Conservation (phyloP, 2,888 invertebrate genomes). For the Eudemis profundana region DNA sequence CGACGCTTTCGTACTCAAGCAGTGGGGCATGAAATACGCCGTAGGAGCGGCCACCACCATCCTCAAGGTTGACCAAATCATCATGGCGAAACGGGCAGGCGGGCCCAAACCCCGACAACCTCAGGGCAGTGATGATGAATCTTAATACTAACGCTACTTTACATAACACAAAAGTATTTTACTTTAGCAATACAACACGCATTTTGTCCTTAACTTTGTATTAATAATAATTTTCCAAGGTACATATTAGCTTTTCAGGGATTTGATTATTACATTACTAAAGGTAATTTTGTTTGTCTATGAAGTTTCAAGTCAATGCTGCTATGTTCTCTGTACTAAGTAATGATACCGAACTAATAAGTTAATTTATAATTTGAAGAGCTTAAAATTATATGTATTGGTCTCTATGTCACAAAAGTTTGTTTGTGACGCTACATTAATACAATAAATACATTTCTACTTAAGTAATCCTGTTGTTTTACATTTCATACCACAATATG, state of each 20-base stretch:
- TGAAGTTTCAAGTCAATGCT: conserved; percentile 1
- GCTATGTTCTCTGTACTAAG: conserved; percentile 7
- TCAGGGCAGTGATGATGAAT: conserved; percentile 90
- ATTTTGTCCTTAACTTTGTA: conserved; percentile 44
- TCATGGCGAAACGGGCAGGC: conserved; percentile 98
- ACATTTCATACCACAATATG: neutral
- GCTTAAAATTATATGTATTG: conserved; percentile 35
- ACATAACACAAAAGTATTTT: conserved; percentile 45
- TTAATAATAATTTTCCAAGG: conserved; percentile 26
- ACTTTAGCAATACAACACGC: conserved; percentile 43
- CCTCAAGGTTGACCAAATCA: conserved; percentile 97
- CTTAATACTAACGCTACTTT: conserved; percentile 64
- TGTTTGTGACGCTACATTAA: conserved; percentile 33
- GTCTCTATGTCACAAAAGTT: conserved; percentile 34
- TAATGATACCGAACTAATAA: conserved; percentile 32
- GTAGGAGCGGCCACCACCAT: conserved; percentile 96
- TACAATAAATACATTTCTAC: conserved; percentile 27
- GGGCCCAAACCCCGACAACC: conserved; percentile 94
- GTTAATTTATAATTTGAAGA: conserved; percentile 14
- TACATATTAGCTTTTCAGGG: conserved; percentile 28
- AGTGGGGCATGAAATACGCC: conserved; percentile 98
- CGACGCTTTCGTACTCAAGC: conserved; percentile 94
- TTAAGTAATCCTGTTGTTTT: conserved; percentile 2
- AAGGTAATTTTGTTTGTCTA: neutral
- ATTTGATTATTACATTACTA: conserved; percentile 16